phyloP scores from a whole-genome alignment of 2,797 vertebrate species.

The Malurus leucopterus region DNA sequence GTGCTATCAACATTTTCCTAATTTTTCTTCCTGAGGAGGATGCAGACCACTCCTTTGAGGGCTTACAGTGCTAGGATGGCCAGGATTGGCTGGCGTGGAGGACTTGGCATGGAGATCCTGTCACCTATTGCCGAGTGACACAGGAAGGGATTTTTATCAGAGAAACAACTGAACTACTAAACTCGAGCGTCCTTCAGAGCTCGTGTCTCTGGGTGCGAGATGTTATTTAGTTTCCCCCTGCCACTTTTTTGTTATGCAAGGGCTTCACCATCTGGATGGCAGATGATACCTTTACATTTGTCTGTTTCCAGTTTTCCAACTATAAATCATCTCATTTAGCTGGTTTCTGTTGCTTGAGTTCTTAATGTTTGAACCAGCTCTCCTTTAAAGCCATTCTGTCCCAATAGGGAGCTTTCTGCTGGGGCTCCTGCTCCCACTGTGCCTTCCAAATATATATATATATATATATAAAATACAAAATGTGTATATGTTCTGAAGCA shows the following conservation, averaged over 20 bases:
- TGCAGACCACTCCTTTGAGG: neutral
- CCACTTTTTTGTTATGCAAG: neutral
- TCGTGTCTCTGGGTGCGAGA: neutral
- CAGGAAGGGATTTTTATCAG: neutral
- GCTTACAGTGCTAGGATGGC: neutral
- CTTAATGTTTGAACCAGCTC: conserved; percentile 32
- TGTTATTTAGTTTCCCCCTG: neutral
- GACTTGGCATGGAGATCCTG: neutral
- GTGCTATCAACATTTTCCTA: neutral
- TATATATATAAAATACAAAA: neutral
- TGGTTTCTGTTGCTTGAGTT: conserved; percentile 34
- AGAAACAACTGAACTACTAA: neutral
- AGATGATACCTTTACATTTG: conserved; percentile 55
- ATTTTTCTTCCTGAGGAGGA: neutral
- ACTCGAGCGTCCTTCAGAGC: neutral
- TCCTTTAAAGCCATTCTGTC: conserved; percentile 5
- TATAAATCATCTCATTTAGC: conserved; percentile 44
- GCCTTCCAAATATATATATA: neutral
- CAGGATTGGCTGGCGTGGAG: neutral
- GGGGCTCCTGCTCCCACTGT: neutral
- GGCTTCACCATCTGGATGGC: conserved; percentile 43
- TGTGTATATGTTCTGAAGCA: neutral
- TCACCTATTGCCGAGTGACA: neutral
- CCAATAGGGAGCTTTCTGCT: conserved; percentile 4
- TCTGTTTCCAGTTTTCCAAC: conserved; percentile 41